Conservation (phyloP, 2,888 invertebrate species). For the Nomada lathburiana region DNA sequence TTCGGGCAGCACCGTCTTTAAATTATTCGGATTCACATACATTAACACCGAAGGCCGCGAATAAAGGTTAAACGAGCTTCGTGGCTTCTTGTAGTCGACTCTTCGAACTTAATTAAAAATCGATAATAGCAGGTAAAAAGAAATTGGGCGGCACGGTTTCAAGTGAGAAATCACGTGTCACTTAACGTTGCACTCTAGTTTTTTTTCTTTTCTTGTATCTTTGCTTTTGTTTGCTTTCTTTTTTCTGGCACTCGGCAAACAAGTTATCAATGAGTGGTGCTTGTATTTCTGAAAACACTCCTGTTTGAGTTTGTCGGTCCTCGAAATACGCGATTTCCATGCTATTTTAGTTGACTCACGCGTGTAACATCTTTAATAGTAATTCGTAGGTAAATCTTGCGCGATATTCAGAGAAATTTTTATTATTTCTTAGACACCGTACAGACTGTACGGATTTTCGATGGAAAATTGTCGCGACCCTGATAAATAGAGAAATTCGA, state of each 20-base stretch:
- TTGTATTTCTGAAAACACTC: not conserved
- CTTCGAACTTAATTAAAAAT: conserved; percentile 18
- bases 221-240: not conserved
- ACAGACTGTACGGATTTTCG: too few species aligned
- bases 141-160: not conserved
- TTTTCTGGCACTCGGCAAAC: not conserved
- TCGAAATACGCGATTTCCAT: too few species aligned
- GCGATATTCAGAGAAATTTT: too few species aligned
- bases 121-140: not conserved
- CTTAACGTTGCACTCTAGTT: conserved; percentile 1
- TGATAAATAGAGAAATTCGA: too few species aligned
- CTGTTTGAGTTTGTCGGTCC: not conserved
- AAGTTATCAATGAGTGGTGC: conserved; percentile 5
- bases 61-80: conserved; percentile 39
- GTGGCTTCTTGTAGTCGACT: conserved; percentile 7
- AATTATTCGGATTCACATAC: conserved; percentile 41
- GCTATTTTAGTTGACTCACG: too few species aligned
- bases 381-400: too few species aligned
- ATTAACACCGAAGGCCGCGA: conserved; percentile 28
- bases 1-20: conserved; percentile 13
- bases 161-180: not conserved
- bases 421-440: too few species aligned
- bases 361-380: too few species aligned
- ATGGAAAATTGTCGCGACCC: too few species aligned
- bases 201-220: not conserved